Conservation (phyloP, 2,113 vertebrate genomes). For the Aphelocoma coerulescens region DNA sequence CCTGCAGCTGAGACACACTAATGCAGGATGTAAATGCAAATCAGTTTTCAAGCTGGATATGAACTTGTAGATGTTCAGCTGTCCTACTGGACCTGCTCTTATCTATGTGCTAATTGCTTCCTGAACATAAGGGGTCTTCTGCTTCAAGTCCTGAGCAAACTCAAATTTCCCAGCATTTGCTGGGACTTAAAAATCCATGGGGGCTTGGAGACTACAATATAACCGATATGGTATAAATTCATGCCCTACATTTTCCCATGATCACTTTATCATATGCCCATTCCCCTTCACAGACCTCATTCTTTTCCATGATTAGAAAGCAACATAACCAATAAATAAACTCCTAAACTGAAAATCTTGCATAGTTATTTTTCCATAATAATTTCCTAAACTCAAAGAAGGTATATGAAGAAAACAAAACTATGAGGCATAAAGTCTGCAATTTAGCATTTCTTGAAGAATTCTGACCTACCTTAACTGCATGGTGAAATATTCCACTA, state of each 20-base stretch:
- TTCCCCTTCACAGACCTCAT: background rate
- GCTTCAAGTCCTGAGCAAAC: background rate
- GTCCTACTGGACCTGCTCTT: background rate
- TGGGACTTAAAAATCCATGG: background rate
- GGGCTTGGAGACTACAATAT: background rate
- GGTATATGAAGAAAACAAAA: background rate
- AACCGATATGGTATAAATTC: background rate
- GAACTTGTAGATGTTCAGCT: background rate
- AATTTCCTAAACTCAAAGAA: background rate
- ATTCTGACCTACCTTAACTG: slow-evolving; percentile 80
- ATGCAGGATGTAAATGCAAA: background rate
- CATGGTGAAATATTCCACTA: slow-evolving; percentile 85
- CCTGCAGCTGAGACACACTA: background rate
- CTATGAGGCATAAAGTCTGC: background rate
- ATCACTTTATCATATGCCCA: background rate
- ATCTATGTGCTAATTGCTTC: background rate
- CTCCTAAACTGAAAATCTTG: background rate
- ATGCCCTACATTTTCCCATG: rapidly evolving
- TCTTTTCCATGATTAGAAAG: background rate
- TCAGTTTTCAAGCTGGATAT: background rate
- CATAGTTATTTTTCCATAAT: background rate
- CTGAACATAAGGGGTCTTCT: background rate
- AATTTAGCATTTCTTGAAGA: background rate
- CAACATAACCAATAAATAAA: background rate
- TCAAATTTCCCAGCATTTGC: background rate